Evolutionary conservation across 2,888 invertebrate genomes (phyloP), one percentile per base, ranked within the genome.

Genomic region (Allygus modestus): DNA sequence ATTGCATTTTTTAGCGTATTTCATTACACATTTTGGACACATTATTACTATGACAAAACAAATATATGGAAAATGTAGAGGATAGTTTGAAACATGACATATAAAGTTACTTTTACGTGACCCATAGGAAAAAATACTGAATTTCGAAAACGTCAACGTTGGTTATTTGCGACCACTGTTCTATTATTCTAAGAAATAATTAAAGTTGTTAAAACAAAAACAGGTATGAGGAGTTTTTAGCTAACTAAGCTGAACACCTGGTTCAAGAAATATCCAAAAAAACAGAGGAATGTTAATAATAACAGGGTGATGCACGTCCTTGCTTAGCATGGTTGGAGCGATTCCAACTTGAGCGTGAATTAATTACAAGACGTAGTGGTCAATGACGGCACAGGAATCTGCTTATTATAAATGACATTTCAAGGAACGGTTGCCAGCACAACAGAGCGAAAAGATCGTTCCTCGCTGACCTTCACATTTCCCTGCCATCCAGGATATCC

Each of bases 401-500:
- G 71, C 71, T 71, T 71, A 71, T 71, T 71, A 71, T 41, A 71
- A 71, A 71, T 71, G 71, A 71, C 71, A 71, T 71, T 71, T 71
- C 71, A 71, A 37, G 71, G 41, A 71, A 20, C 71, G 26, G 65
- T 31, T 71, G 71, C 71, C 71, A 71, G 17, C 65, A 69, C 33
- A 71, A 71, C 71, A 20, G 41, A 71, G 71, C 71, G 41, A 37
- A 69, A 69, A 69, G 41, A 41, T 37, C 41, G 37, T 37, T 28
- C 71, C 9, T n/a, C 17, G 33, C 31, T 71, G 71, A 37, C 71
- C 71, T 71, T 71, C 71, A 71, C 71, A 41, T 71, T 65, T 65
- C 58, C 58, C 20, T 58, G 23, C 26, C 58, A 58, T 58, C 65
- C 65, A 65, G 65, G 65, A 65, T 65, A 65, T 65, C 28, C 65